Evolutionary conservation across 2,888 invertebrate species (phyloP).

Genomic region (Apoda limacodes): DNA sequence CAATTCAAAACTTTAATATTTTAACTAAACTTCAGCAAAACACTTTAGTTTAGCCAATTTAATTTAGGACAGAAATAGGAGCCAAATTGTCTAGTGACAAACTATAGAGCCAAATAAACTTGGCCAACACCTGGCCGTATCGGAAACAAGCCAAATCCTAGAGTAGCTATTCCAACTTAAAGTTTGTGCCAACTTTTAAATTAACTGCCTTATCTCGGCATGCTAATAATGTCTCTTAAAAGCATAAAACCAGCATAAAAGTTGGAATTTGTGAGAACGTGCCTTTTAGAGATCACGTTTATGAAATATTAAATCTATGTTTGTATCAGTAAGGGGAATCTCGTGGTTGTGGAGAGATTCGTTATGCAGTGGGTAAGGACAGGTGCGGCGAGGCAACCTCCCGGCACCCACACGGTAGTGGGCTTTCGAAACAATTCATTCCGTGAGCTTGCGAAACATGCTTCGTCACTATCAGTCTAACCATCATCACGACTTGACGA

Average conservation of each 20-base stretch:
- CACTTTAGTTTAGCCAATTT: slow-evolving; percentile 30
- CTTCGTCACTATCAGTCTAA: slow-evolving; percentile 59
- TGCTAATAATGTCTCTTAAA: slow-evolving; percentile 10
- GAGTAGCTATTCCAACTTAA: slow-evolving; percentile 8
- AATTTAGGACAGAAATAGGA: slow-evolving; percentile 23
- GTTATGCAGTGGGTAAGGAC: slow-evolving; percentile 28
- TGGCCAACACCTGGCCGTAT: slow-evolving; percentile 33
- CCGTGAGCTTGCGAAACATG: slow-evolving; percentile 62
- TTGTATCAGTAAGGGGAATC: slow-evolving; percentile 45
- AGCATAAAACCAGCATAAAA: slow-evolving; percentile 21
- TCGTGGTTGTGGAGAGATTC: slow-evolving; percentile 39
- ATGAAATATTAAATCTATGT: slow-evolving; percentile 60
- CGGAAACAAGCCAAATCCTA: slow-evolving; percentile 28
- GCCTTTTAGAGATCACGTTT: slow-evolving; percentile 54
- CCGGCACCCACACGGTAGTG: slow-evolving; percentile 35
- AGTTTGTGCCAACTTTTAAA: slow-evolving; percentile 42
- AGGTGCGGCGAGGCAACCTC: slow-evolving; percentile 33
- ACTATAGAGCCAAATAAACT: slow-evolving; percentile 32
- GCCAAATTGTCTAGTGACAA: slow-evolving; percentile 35
- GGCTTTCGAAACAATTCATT: slow-evolving; percentile 54
- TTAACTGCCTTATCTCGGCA: slow-evolving; percentile 24
- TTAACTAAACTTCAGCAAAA: no score
- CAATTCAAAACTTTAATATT: no score
- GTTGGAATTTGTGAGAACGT: slow-evolving; percentile 42
- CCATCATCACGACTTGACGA: slow-evolving; percentile 65